These are phyloP conservation scores for Heteractis magnifica DNA, from an alignment of 92 coral and sea anemone species.

Conservation along the genomic window DNA sequence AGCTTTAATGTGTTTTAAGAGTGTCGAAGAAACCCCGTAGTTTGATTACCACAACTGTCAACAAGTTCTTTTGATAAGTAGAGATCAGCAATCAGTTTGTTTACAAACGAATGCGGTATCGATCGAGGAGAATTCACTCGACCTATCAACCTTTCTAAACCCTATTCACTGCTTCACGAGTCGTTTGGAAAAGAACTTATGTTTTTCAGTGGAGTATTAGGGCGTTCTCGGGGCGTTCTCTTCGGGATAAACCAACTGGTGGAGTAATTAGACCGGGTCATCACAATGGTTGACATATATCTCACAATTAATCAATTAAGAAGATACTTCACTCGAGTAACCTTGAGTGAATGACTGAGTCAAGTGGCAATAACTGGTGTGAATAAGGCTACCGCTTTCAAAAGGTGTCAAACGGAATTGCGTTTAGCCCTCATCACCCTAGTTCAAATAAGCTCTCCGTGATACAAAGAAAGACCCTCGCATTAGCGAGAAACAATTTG, in stretches of 20 bases:
- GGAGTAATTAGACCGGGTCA: slow-evolving; percentile 55
- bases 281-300: slow-evolving; percentile 57
- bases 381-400: slow-evolving; percentile 26
- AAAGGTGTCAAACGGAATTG: slow-evolving; percentile 33
- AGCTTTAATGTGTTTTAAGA: background rate
- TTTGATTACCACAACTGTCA: slow-evolving; percentile 34
- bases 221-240: slow-evolving; percentile 68
- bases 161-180: slow-evolving; percentile 28
- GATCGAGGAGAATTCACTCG: slow-evolving; percentile 10
- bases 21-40: slow-evolving; percentile 15
- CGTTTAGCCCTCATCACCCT: slow-evolving; percentile 4
- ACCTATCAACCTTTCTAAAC: slow-evolving; percentile 14
- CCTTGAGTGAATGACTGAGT: slow-evolving; percentile 13
- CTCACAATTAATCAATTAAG: slow-evolving; percentile 73
- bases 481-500: background rate
- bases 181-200: slow-evolving; percentile 41
- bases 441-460: background rate
- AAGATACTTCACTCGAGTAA: slow-evolving; percentile 21
- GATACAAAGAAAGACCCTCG: slow-evolving; percentile 1
- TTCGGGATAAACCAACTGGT: slow-evolving; percentile 56
- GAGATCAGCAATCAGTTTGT: slow-evolving; percentile 38
- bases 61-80: slow-evolving; percentile 26
- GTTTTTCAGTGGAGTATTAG: background rate
- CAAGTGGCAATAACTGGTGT: slow-evolving; percentile 5
- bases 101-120: slow-evolving; percentile 41